Evolutionary conservation across 2,797 vertebrate species (phyloP).

Genomic region (Ctenosaura bakeri): DNA sequence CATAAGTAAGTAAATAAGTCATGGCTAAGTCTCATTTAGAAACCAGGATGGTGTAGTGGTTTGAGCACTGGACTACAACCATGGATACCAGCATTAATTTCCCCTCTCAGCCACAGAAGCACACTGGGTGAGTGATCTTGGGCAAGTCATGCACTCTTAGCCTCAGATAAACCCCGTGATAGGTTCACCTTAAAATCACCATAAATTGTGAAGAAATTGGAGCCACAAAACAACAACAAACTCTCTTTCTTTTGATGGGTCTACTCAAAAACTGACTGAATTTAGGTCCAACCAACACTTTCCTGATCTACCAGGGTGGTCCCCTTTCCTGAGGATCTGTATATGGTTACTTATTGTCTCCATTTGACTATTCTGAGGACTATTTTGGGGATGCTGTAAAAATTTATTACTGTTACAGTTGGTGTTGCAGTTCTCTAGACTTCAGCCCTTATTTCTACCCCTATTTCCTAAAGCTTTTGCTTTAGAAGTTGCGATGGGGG

Average conservation of each 20-base stretch:
- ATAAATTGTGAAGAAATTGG: too few species aligned
- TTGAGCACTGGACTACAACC: too few species aligned
- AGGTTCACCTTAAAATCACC: too few species aligned
- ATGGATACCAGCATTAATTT: too few species aligned
- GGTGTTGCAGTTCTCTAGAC: background rate
- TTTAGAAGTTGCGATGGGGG: too few species aligned
- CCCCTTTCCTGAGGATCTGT: background rate
- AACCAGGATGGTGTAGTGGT: too few species aligned
- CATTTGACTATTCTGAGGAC: background rate
- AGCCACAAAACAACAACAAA: too few species aligned
- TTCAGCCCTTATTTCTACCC: background rate
- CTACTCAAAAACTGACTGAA: background rate
- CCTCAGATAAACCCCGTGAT: too few species aligned
- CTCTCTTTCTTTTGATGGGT: background rate
- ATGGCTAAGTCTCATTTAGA: background rate
- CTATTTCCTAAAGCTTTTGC: too few species aligned
- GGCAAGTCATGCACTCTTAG: too few species aligned
- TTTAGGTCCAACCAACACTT: background rate
- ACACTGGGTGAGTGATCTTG: too few species aligned
- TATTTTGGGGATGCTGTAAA: background rate
- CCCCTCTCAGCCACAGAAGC: too few species aligned
- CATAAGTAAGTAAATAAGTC: background rate
- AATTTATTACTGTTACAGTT: background rate
- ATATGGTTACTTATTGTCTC: background rate
- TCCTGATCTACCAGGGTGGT: background rate